phyloP scores from a whole-genome alignment of 2,113 vertebrate genomes.

The Scomber japonicus region DNA sequence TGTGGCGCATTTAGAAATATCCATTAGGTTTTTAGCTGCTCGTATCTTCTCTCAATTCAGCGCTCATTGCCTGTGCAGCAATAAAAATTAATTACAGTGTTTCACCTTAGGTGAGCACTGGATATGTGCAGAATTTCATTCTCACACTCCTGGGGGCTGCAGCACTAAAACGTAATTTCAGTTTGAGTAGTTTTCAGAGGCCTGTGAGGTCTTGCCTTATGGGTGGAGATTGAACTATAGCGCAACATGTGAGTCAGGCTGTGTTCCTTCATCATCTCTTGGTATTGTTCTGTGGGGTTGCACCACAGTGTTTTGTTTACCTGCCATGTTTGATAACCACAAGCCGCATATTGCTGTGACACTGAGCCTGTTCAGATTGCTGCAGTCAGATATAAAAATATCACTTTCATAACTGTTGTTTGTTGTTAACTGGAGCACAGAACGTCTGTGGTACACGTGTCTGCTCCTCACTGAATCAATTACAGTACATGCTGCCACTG shows the following conservation, averaged over 20 bases:
- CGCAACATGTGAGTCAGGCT: constrained; percentile 5
- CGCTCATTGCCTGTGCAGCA: constrained; percentile 60
- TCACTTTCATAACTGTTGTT: constrained; percentile 39
- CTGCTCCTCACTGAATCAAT: constrained; percentile 8
- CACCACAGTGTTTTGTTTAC: constrained; percentile 41
- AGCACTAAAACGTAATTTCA: constrained; percentile 66
- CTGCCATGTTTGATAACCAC: constrained; percentile 52
- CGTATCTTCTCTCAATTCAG: constrained; percentile 48
- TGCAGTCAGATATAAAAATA: constrained; percentile 29
- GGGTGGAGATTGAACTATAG: constrained; percentile 20
- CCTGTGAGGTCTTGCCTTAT: constrained; percentile 24
- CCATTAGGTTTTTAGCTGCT: constrained; percentile 67
- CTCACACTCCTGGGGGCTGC: constrained; percentile 43
- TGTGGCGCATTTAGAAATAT: constrained; percentile 61
- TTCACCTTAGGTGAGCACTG: constrained; percentile 51
- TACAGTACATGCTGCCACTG: background rate
- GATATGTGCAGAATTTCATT: constrained; percentile 68
- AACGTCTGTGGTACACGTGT: constrained; percentile 18
- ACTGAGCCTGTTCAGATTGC: constrained; percentile 24
- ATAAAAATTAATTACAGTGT: constrained; percentile 69
- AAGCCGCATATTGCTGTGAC: constrained; percentile 33
- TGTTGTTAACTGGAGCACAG: constrained; percentile 35
- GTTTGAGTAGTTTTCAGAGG: constrained; percentile 63
- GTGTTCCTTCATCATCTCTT: constrained; percentile 41
- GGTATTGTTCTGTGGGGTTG: constrained; percentile 18